phyloP scores from a whole-genome alignment of 2,113 vertebrate genomes.

The Thymallus thymallus region DNA sequence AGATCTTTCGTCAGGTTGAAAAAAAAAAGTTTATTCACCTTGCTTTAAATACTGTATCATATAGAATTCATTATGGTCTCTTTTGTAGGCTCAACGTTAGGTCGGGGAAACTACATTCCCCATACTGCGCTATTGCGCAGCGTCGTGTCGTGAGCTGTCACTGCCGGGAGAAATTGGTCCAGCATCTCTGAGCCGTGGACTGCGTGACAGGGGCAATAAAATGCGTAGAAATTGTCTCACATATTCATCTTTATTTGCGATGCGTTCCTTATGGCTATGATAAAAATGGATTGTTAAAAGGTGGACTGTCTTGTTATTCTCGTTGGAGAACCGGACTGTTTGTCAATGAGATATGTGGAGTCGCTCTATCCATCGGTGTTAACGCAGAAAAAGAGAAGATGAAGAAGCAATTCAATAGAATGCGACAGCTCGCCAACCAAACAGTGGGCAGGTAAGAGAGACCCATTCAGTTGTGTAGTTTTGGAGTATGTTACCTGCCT shows the following conservation, averaged over 20 bases:
- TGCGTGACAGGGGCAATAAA: slow-evolving; percentile 41
- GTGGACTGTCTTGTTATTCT: slow-evolving; percentile 27
- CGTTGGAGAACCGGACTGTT: slow-evolving; percentile 51
- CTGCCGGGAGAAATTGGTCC: slow-evolving; percentile 54
- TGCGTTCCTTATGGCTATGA: slow-evolving; percentile 30
- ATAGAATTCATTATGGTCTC: no score
- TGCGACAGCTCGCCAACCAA: slow-evolving; percentile 96
- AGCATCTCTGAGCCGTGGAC: slow-evolving; percentile 63
- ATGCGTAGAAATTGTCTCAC: slow-evolving; percentile 50
- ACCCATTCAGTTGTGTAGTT: neutral
- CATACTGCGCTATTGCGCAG: slow-evolving; percentile 48
- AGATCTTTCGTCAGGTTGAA: no score
- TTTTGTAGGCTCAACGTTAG: no score
- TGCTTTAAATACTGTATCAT: no score
- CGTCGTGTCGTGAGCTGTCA: slow-evolving; percentile 65
- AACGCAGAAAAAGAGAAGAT: slow-evolving; percentile 76
- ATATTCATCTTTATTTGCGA: slow-evolving; percentile 1
- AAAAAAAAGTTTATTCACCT: no score
- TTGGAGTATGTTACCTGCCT: no score
- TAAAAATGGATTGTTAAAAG: slow-evolving; percentile 34
- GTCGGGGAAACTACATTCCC: slow-evolving; percentile 58
- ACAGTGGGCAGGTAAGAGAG: slow-evolving; percentile 87
- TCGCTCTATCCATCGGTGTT: slow-evolving; percentile 55
- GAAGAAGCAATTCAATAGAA: slow-evolving; percentile 97
- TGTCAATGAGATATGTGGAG: slow-evolving; percentile 66